Evolutionary conservation across 2,797 vertebrate species (phyloP).

Genomic region (Avahi laniger): DNA sequence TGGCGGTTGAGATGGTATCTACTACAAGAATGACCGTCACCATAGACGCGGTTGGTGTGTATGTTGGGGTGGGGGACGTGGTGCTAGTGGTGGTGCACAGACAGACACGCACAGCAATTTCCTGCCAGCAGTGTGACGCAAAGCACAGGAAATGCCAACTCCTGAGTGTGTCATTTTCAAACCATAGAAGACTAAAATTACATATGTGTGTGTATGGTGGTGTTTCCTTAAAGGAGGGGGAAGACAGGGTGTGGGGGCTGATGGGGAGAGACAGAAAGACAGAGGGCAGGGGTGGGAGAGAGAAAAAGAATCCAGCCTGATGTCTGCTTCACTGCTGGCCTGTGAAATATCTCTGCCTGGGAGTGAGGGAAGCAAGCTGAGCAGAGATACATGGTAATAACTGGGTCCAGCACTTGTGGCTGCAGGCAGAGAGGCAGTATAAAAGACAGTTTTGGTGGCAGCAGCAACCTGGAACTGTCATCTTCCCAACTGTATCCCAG

Average conservation of each 20-base stretch:
- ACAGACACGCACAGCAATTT: constrained; percentile 13
- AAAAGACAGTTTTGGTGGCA: background rate
- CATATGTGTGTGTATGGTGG: background rate
- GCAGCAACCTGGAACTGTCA: background rate
- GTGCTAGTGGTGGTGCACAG: background rate
- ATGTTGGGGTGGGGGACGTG: background rate
- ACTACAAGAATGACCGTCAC: background rate
- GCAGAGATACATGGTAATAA: background rate
- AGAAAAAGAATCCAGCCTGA: background rate
- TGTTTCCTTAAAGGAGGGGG: background rate
- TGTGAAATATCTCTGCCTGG: background rate
- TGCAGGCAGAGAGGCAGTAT: background rate
- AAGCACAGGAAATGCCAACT: constrained; percentile 68
- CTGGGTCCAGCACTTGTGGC: background rate
- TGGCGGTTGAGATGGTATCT: constrained; percentile 44
- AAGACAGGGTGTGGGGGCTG: background rate
- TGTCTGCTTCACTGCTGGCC: background rate
- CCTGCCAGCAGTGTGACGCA: constrained; percentile 49
- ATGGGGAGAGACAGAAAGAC: background rate
- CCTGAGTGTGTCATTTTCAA: constrained; percentile 67
- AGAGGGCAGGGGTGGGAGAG: too few relatives aligned
- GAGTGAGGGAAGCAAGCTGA: background rate
- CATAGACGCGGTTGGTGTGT: background rate
- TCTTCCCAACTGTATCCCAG: background rate
- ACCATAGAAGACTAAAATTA: constrained; percentile 64